Evolutionary conservation across 92 coral and sea anemone genomes (phyloP).

Genomic region (Plumapathes pennacea): DNA sequence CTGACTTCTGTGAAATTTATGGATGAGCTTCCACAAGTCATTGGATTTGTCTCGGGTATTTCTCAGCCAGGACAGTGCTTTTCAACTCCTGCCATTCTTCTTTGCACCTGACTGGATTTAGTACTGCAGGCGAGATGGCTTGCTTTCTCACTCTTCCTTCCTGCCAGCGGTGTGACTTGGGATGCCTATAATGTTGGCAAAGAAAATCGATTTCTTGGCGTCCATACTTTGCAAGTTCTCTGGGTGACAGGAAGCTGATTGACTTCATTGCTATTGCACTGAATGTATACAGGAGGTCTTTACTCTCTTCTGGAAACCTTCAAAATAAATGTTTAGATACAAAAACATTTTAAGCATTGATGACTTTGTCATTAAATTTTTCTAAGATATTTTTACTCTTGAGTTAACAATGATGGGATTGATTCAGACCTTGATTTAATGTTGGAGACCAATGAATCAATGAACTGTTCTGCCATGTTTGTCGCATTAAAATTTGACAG

Average conservation of each 20-base stretch:
- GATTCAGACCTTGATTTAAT: conserved; percentile 11
- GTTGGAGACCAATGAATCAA: conserved; percentile 1
- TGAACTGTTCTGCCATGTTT: background rate
- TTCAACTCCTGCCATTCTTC: background rate
- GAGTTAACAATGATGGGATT: too few species aligned
- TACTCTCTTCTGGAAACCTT: too few species aligned
- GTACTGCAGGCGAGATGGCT: background rate
- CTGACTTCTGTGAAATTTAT: conserved; percentile 1
- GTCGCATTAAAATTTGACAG: background rate
- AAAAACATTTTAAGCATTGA: too few species aligned
- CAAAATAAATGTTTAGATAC: too few species aligned
- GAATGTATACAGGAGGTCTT: too few species aligned
- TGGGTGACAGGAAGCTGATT: too few species aligned
- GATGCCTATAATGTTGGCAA: background rate
- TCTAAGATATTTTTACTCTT: too few species aligned
- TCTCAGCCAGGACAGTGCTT: conserved; percentile 2
- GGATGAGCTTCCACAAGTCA: conserved; percentile 6
- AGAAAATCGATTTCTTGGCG: background rate
- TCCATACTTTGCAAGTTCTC: too few species aligned
- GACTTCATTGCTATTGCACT: too few species aligned
- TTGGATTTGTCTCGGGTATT: background rate
- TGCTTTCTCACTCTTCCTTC: background rate
- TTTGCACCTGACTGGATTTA: background rate
- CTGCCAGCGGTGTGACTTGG: conserved; percentile 1
- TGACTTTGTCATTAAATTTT: too few species aligned